Conservation (phyloP, 1,140 invertebrate genomes). For the Reticulitermes speratus region DNA sequence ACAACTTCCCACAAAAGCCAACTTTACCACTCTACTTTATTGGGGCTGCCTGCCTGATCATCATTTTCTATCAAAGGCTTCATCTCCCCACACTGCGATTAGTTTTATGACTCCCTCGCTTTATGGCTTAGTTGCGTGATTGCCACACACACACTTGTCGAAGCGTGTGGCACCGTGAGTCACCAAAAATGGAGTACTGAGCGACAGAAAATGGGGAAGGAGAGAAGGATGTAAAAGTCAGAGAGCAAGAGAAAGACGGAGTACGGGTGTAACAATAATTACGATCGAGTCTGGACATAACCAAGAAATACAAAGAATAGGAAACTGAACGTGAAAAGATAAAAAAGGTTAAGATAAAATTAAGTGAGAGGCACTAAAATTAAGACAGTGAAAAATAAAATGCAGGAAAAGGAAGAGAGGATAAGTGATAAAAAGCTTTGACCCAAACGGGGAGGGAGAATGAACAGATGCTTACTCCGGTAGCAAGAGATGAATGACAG, state of each 20-base stretch:
- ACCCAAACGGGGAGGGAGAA: no score
- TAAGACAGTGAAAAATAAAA: no score
- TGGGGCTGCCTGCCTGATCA: neutral
- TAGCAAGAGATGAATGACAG: no score
- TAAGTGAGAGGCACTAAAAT: no score
- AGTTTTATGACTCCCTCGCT: neutral
- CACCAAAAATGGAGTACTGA: neutral
- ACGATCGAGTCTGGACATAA: no score
- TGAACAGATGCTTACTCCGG: no score
- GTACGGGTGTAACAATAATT: neutral
- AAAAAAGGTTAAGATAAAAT: no score
- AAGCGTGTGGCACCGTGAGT: neutral
- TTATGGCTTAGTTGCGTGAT: neutral
- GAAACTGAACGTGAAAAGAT: no score
- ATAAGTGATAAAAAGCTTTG: no score
- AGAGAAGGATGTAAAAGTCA: neutral
- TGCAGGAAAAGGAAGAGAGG: no score
- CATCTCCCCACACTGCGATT: neutral
- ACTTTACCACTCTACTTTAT: neutral
- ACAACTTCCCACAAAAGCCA: neutral
- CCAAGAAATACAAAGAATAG: no score
- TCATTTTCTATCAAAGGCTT: constrained; percentile 17
- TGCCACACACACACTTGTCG: neutral
- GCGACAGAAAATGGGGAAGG: no score
- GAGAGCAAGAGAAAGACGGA: neutral